These are phyloP conservation scores for Nylanderia fulva DNA, from an alignment of 1,140 invertebrate genomes.

Conservation along the genomic window DNA sequence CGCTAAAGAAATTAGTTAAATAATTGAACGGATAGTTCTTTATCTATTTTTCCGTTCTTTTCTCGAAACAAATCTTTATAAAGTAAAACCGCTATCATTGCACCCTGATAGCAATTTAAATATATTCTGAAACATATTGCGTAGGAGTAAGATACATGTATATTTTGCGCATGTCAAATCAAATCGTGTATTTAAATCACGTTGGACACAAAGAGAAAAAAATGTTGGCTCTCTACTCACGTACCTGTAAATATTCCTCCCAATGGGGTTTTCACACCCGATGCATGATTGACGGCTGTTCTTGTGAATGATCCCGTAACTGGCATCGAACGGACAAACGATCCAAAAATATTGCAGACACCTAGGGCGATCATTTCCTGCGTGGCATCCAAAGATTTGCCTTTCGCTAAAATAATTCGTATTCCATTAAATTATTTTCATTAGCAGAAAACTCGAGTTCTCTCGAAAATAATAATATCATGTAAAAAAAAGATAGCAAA, in stretches of 20 bases:
- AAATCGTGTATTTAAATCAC: slow-evolving; percentile 8
- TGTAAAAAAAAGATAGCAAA: background rate
- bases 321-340: slow-evolving; percentile 92
- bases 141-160: too few relatives aligned
- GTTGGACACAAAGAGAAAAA: background rate
- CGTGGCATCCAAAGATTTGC: slow-evolving; percentile 89
- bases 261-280: slow-evolving; percentile 91
- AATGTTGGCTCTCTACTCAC: background rate
- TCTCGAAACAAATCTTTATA: too few relatives aligned
- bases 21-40: too few relatives aligned
- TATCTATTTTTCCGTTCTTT: background rate
- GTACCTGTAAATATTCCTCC: slow-evolving; percentile 91
- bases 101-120: background rate
- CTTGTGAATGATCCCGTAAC: slow-evolving; percentile 92
- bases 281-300: slow-evolving; percentile 92
- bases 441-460: background rate
- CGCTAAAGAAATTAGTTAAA: background rate
- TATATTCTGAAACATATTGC: background rate
- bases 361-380: slow-evolving; percentile 92
- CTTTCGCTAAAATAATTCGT: slow-evolving; percentile 81
- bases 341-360: slow-evolving; percentile 90
- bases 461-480: background rate
- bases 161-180: background rate
- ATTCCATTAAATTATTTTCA: background rate
- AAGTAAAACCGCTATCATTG: too few relatives aligned